Base-by-base conservation (phyloP, 2,888 invertebrate species). In the Phorcus lineatus region DNA sequence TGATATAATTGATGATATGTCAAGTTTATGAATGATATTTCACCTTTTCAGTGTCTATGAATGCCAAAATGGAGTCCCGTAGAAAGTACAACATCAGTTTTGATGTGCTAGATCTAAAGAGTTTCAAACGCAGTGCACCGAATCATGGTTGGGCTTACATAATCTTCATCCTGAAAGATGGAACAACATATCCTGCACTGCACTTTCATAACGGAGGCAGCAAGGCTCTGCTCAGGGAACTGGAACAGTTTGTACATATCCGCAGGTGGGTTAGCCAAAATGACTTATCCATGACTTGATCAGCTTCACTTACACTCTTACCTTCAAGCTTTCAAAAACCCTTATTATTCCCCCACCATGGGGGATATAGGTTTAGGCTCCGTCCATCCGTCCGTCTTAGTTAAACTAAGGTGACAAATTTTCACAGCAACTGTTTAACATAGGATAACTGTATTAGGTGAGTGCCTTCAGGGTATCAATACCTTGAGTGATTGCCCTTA, bases 141-240 rank as follows among this genome's bases (percentile, higher is more conserved):
- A 88, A 88, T 85, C 88, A 92, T 86, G 91, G 91, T 77, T 91
- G 92, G 92, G 91, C 92, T 0, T 92, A 91, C 82, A 86, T 93
- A 17, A 91, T 93, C 62, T 95, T 97, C 85, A 95, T 95, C 86
- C 95, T 96, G 85, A 95, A 95, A 84, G 95, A 96, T 93, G 95
- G 95, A 75, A 95, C 96, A 0, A 95, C 95, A 90, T 95, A 96
- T 87, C 96, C 96, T 83, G 96, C 96, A 6, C 96, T 98, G 91
- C 96, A 96, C 91, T 98, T 98, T 93, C 97, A 97, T 92, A 95
- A 96, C 86, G 97, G 96, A 0, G 97, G 97, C 88, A 97, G 97
- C 0, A 96, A 96, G 88, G 95, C 95, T 79, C 96, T 98, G 89
- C 94, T 94, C 80, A 92, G 92, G 81, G 92, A 93, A 77, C 87